Percentiles rank a stretch among this genome's conserved stretches.
Conservation (phyloP, 2,888 invertebrate species). For the Erpobdella octoculata region DNA sequence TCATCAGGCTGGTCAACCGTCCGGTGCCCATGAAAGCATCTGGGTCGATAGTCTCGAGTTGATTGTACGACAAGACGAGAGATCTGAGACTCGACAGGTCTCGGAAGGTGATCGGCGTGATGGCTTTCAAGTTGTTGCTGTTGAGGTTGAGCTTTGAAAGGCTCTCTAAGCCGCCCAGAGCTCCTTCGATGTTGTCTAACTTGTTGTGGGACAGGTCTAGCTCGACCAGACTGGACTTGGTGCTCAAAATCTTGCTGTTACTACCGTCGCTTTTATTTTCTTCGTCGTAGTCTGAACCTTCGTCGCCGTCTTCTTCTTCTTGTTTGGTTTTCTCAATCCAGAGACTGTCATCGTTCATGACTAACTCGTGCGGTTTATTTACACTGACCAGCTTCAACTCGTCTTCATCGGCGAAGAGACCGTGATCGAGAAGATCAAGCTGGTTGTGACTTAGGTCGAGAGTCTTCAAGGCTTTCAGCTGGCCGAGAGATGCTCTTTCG, state of each 20-base stretch:
- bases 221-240: not conserved
- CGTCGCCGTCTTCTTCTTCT: not conserved
- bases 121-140: constrained; percentile 30
- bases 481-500: constrained; percentile 25
- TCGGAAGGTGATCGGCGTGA: constrained; percentile 35
- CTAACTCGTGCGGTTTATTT: not conserved
- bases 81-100: constrained; percentile 34
- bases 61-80: constrained; percentile 33
- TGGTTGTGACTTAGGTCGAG: constrained; percentile 32
- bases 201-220: constrained; percentile 32
- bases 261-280: not conserved
- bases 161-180: constrained; percentile 24
- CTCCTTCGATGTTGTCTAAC: constrained; percentile 29
- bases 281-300: constrained; percentile 11
- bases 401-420: constrained; percentile 13
- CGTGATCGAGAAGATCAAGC: constrained; percentile 19
- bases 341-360: not conserved
- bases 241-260: not conserved
- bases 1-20: constrained; percentile 34
- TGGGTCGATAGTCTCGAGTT: constrained; percentile 30
- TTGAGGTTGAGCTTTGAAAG: constrained; percentile 32
- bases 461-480: constrained; percentile 20
- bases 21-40: constrained; percentile 53
- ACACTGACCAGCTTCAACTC: not conserved
- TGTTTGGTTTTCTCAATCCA: not conserved